Evolutionary conservation across 2,113 vertebrate genomes (phyloP), one percentile per base, ranked within the genome.

Genomic region (Amphiprion percula): DNA sequence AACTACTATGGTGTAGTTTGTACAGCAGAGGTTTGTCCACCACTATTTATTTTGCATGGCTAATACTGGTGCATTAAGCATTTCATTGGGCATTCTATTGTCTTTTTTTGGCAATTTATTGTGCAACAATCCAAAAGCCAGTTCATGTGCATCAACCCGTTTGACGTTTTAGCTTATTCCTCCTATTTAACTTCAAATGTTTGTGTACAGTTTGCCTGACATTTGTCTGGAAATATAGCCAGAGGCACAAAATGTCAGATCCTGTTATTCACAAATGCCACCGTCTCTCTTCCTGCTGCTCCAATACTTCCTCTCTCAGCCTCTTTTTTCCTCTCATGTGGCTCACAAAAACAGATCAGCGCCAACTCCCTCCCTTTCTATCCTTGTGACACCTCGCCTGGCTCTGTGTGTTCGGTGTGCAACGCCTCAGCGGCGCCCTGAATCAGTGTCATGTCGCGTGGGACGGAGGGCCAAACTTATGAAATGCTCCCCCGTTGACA

Each of bases 401-500:
- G 23, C 24, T 74, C 21, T 41, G 64, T 64, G n/a, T 53, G 23
- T 60, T 64, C 73, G 55, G 10, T 65, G 59, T 67, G 72, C 56
- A 46, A 54, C 17, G 61, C 80, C 60, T 67, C 61, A 54, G 68
- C 68, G 1, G 49, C 30, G 21, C n/a, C 47, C 68, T 54, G 63
- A 80, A 77, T 74, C 50, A 61, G 72, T 33, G 70, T 72, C n/a
- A 21, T 56, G 78, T 68, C 39, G 15, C 6, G 21, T 64, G 70
- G 62, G 79, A 82, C 19, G 49, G 47, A 65, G 67, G 58, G 41
- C 54, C 72, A 2, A 23, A 58, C 68, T 85, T 88, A 82, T 28
- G 78, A 78, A 62, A 56, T 67, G 9, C 19, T 60, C 68, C 55
- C 78, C 63, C 23, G 74, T 37, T 88, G 87, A 81, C 66, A 64